A percentile compares a stretch with the other conserved stretches of the same genome.
These are phyloP conservation scores for Poicephalus meyeri DNA, from an alignment of 2,113 vertebrate species.

Conservation along the genomic window DNA sequence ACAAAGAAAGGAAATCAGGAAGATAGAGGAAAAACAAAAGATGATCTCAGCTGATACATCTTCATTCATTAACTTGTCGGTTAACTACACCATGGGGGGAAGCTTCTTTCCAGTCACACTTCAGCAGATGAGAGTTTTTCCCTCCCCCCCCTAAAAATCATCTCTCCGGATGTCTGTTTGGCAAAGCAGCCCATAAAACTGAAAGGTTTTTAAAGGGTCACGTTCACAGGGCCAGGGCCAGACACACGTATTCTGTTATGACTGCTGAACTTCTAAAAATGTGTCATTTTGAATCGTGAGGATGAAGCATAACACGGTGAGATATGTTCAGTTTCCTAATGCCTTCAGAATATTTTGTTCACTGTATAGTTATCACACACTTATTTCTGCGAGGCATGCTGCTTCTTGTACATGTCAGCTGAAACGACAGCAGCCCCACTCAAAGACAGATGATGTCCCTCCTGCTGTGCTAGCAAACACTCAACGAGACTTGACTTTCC, in stretches of 20 bases:
- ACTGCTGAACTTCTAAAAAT: constrained; percentile 24
- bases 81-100: not conserved
- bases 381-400: constrained; percentile 67
- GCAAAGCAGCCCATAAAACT: not conserved
- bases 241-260: not conserved
- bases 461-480: constrained; percentile 55
- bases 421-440: constrained; percentile 40
- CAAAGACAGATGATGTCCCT: constrained; percentile 60
- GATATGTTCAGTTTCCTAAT: constrained; percentile 39
- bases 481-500: constrained; percentile 71
- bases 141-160: not conserved
- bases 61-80: not conserved
- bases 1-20: not conserved
- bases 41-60: not conserved
- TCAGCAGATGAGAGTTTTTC: not conserved
- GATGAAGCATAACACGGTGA: constrained; percentile 29
- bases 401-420: constrained; percentile 59
- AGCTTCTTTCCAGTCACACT: not conserved
- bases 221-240: constrained; percentile 8
- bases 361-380: constrained; percentile 59
- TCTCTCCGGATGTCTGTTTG: not conserved
- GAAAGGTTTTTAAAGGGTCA: not conserved
- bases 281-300: constrained; percentile 64
- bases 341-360: constrained; percentile 62
- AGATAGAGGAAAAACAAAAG: not conserved